These are phyloP conservation scores for Drosophila parvula DNA, from an alignment of 1,140 invertebrate genomes.

Conservation along the genomic window DNA sequence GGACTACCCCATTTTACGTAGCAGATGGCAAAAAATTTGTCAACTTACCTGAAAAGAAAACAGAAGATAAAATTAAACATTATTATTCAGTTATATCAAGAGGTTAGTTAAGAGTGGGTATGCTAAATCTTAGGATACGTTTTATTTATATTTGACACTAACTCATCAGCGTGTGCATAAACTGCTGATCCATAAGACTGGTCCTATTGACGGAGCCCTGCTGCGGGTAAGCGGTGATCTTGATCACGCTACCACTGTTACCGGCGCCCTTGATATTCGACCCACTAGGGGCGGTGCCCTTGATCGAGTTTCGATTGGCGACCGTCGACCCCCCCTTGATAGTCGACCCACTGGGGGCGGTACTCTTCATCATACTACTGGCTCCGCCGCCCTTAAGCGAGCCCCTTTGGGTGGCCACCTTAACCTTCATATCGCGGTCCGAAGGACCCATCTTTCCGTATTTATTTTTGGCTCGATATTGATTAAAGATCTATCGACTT, in stretches of 20 bases:
- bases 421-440: slow-evolving; percentile 10
- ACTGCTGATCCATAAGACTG: slow-evolving; percentile 6
- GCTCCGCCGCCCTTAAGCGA: neutral
- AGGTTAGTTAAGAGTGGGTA: neutral
- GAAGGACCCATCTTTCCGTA: slow-evolving; percentile 3
- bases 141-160: neutral
- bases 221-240: neutral
- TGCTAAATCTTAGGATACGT: neutral
- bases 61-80: slow-evolving; percentile 1
- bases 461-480: neutral
- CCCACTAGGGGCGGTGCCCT: neutral
- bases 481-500: neutral
- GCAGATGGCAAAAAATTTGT: slow-evolving; percentile 6
- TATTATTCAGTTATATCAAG: neutral
- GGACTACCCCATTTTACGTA: neutral
- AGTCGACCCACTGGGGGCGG: neutral
- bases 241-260: neutral
- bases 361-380: neutral
- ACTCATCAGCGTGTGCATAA: slow-evolving; percentile 6
- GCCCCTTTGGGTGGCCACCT: neutral
- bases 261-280: slow-evolving; percentile 1
- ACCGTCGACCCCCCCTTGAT: neutral
- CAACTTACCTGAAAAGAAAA: slow-evolving; percentile 70
- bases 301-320: neutral
- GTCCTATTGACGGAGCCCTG: neutral